Evolutionary conservation across 2,113 vertebrate species (phyloP).

Genomic region (Pelecanoides urinatrix): DNA sequence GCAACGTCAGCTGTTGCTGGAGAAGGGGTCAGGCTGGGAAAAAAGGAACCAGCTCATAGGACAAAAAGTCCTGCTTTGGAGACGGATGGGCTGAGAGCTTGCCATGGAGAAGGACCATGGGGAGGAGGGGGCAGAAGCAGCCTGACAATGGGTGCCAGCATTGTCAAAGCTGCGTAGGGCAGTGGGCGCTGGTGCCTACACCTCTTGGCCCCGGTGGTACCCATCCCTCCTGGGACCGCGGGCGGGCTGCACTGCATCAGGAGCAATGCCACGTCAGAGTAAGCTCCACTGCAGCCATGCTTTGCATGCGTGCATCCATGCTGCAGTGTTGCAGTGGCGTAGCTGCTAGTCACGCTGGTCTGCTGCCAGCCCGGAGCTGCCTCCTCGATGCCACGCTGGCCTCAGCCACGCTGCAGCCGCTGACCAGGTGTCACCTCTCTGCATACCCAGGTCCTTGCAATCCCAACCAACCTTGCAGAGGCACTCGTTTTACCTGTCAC

Average conservation of each 20-base stretch:
- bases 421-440: neutral
- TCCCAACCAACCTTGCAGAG: neutral
- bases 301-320: neutral
- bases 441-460: neutral
- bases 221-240: accelerated
- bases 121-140: neutral
- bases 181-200: neutral
- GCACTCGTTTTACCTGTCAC: neutral
- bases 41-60: neutral
- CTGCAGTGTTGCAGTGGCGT: neutral
- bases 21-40: neutral
- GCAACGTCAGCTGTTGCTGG: neutral
- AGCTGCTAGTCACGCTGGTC: neutral
- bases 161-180: neutral
- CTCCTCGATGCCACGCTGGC: accelerated
- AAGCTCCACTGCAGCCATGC: neutral
- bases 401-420: accelerated
- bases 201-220: accelerated
- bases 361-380: neutral
- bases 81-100: neutral
- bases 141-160: neutral
- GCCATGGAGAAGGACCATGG: neutral
- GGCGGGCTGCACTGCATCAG: neutral
- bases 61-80: neutral
- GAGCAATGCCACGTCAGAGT: neutral